These are phyloP conservation scores for Diachasmimorpha longicaudata DNA, from an alignment of 1,140 invertebrate species.

Conservation along the genomic window DNA sequence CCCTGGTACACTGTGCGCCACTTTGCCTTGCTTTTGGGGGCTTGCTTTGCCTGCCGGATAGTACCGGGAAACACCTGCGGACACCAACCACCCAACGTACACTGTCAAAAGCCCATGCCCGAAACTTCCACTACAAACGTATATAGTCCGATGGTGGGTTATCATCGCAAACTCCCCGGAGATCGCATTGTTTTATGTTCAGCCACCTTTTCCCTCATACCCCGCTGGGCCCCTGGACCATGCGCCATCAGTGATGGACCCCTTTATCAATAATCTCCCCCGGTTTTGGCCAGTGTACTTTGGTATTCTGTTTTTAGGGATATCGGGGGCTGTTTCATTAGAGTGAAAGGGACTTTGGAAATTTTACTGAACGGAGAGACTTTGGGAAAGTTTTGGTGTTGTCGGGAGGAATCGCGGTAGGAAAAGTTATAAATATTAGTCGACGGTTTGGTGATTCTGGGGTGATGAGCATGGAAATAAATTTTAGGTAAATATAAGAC, in stretches of 20 bases:
- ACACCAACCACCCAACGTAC: conserved; percentile 20
- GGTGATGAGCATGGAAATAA: no score
- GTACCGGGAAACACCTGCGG: conserved; percentile 23
- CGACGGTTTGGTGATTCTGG: no score
- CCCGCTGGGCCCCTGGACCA: conserved; percentile 19
- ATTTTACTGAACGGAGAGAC: neutral
- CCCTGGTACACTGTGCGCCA: conserved; percentile 3
- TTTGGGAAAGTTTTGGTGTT: neutral
- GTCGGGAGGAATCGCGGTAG: no score
- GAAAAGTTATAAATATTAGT: no score
- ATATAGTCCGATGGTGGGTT: conserved; percentile 22
- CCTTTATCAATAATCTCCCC: conserved; percentile 42
- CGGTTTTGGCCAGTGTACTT: conserved; percentile 5
- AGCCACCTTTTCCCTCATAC: conserved; percentile 3
- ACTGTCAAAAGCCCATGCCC: conserved; percentile 6
- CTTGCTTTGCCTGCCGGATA: neutral
- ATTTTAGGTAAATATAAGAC: no score
- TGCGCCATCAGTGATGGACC: conserved; percentile 25
- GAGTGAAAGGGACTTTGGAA: neutral
- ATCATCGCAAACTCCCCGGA: conserved; percentile 28
- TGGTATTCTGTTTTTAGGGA: neutral
- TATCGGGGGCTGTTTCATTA: neutral
- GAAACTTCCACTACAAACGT: conserved; percentile 2
- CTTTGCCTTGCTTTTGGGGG: conserved; percentile 2
- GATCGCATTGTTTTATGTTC: conserved; percentile 38